phyloP scores from a whole-genome alignment of 2,797 vertebrate genomes.

The Liasis olivaceus region DNA sequence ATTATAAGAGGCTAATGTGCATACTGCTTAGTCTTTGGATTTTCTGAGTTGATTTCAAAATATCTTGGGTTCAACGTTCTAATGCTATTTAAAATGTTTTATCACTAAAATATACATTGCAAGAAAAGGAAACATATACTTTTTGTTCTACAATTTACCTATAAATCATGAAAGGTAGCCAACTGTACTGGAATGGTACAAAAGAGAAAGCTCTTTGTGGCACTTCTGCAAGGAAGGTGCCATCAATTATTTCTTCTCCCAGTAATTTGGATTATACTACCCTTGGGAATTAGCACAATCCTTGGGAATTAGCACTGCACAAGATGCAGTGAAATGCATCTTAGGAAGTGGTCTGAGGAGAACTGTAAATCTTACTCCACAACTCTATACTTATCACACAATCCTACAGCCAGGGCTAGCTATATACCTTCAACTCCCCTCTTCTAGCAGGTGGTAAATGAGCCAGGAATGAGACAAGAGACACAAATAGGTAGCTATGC shows the following conservation, averaged over 20 bases:
- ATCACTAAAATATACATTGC: background rate
- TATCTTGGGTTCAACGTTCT: background rate
- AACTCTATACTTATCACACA: background rate
- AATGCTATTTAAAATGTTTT: background rate
- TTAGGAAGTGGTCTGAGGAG: background rate
- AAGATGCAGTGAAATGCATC: background rate
- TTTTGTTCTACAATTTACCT: background rate
- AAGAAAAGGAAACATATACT: background rate
- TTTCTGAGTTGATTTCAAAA: background rate
- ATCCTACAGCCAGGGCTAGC: background rate
- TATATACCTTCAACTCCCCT: background rate
- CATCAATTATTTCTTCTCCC: background rate
- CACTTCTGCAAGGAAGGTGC: background rate
- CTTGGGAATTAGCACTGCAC: background rate
- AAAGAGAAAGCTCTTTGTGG: background rate
- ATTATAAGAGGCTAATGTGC: background rate
- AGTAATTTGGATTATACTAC: background rate
- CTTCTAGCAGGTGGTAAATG: background rate
- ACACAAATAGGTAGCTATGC: background rate
- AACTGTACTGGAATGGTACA: background rate
- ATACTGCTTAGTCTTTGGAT: background rate
- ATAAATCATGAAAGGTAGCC: background rate
- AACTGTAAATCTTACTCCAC: background rate
- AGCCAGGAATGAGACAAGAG: background rate
- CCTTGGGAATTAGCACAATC: background rate